These are phyloP conservation scores for Rosalia funebris DNA, from an alignment of 2,888 invertebrate species.

Conservation along the genomic window DNA sequence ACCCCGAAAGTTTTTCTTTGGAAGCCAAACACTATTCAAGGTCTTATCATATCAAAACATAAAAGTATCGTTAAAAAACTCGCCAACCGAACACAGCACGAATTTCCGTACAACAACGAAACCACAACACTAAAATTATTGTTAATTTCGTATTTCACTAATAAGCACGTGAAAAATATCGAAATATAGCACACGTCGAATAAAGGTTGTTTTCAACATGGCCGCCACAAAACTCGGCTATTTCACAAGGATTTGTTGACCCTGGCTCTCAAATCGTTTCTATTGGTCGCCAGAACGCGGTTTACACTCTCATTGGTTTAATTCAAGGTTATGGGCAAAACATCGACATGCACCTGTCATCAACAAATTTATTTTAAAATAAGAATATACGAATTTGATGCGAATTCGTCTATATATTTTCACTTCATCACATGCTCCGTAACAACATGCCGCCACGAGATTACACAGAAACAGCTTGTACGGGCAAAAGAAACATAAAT, in stretches of 20 bases:
- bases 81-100: constrained; percentile 48
- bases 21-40: constrained; percentile 63
- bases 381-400: background rate
- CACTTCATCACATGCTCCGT: background rate
- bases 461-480: background rate
- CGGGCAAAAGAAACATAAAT: background rate
- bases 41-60: constrained; percentile 62
- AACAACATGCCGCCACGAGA: background rate
- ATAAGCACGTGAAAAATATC: constrained; percentile 56
- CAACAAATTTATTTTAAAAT: constrained; percentile 30
- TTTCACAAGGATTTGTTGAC: constrained; percentile 67
- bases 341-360: constrained; percentile 65
- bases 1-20: constrained; percentile 53
- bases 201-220: constrained; percentile 66
- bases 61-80: constrained; percentile 50
- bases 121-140: constrained; percentile 45
- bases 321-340: constrained; percentile 66
- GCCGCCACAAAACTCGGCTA: constrained; percentile 65
- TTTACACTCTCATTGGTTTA: constrained; percentile 59
- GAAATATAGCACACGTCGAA: constrained; percentile 63
- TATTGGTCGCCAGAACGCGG: constrained; percentile 60
- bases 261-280: constrained; percentile 60
- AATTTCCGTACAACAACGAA: constrained; percentile 43
- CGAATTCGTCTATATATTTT: background rate
- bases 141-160: constrained; percentile 45